Conservation (phyloP, 2,888 invertebrate genomes). For the Neocrepidodera transversa region DNA sequence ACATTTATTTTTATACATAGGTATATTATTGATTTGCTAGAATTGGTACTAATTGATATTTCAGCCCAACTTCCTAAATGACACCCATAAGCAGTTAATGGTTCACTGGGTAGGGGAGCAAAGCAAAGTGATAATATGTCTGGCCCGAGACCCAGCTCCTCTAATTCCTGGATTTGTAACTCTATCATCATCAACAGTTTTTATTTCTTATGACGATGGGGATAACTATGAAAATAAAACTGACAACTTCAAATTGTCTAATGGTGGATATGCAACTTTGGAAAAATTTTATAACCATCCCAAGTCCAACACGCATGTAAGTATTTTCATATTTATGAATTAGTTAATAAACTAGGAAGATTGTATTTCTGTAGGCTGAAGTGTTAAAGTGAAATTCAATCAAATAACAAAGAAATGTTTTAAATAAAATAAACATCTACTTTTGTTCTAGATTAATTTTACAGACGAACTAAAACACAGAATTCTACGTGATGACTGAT, state of each 20-base stretch:
- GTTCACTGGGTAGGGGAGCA: conserved; percentile 93
- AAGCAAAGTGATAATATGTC: conserved; percentile 85
- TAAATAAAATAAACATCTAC: no score
- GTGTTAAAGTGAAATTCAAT: no score
- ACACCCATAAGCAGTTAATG: conserved; percentile 87
- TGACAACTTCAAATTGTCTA: conserved; percentile 67
- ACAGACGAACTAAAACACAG: no score
- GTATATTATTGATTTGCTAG: neutral
- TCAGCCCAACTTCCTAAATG: conserved; percentile 79
- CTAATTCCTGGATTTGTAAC: conserved; percentile 56
- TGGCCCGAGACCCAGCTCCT: conserved; percentile 77
- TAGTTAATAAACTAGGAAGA: no score
- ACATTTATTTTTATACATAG: neutral
- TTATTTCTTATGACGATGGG: conserved; percentile 88
- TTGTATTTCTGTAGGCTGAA: no score
- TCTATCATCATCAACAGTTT: conserved; percentile 73
- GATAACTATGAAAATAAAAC: conserved; percentile 79
- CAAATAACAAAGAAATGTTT: no score
- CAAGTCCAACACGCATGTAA: conserved; percentile 78
- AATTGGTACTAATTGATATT: conserved; percentile 26
- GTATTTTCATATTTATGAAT: no score
- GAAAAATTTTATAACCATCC: conserved; percentile 88
- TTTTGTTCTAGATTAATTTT: no score
- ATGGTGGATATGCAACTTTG: conserved; percentile 70
- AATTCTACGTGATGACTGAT: no score